Percentiles rank a stretch among this genome's conserved stretches.
phyloP scores from a whole-genome alignment of 2,797 vertebrate genomes.

The Phrynocephalus vlangalii region DNA sequence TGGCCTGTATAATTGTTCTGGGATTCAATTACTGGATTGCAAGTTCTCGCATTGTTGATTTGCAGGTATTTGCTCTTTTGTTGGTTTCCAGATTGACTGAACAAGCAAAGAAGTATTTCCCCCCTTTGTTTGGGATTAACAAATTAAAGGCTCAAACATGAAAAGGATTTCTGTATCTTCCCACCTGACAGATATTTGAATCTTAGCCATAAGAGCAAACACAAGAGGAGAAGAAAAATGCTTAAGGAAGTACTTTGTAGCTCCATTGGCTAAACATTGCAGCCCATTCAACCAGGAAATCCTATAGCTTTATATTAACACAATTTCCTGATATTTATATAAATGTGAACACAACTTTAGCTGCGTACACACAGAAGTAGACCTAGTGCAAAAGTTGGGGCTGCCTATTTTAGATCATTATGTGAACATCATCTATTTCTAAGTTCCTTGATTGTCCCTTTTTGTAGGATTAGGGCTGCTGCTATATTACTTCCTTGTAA shows the following conservation, averaged over 20 bases:
- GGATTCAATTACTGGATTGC: constrained; percentile 97
- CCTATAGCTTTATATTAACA: background rate
- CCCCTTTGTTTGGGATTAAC: background rate
- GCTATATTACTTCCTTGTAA: background rate
- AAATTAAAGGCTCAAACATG: background rate
- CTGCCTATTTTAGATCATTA: constrained; percentile 1
- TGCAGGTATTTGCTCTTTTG: constrained; percentile 82
- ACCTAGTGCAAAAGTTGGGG: background rate
- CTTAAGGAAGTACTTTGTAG: fast-evolving
- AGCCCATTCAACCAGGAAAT: background rate
- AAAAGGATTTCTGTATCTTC: background rate
- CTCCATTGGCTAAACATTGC: background rate
- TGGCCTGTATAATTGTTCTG: constrained; percentile 88
- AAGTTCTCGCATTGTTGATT: constrained; percentile 88
- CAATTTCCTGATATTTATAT: background rate
- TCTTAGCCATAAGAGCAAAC: background rate
- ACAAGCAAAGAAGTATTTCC: background rate
- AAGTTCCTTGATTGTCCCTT: background rate
- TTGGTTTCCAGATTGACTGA: background rate
- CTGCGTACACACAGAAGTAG: background rate
- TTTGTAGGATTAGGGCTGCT: background rate
- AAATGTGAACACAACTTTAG: background rate
- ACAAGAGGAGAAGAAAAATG: background rate
- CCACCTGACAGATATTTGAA: background rate
- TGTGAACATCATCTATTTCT: background rate